Evolutionary conservation across 2,888 invertebrate genomes (phyloP).

Genomic region (Dendrolimus houi): DNA sequence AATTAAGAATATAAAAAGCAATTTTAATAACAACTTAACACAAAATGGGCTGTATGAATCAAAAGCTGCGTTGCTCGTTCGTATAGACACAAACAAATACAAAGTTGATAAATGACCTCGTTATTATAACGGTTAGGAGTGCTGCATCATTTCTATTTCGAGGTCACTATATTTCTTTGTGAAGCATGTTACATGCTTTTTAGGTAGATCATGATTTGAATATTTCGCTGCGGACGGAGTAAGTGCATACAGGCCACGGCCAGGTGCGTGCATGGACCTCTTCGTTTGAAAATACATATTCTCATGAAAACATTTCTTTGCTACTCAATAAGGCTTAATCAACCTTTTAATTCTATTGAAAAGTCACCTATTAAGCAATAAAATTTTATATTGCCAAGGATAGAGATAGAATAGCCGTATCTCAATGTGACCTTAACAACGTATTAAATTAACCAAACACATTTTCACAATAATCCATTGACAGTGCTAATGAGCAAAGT

Average conservation of each 20-base stretch:
- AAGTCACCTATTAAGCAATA: slow-evolving; percentile 28
- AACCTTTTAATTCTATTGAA: slow-evolving; percentile 26
- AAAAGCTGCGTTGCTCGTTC: slow-evolving; percentile 14
- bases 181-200: slow-evolving; percentile 58
- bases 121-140: slow-evolving; percentile 68
- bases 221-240: slow-evolving; percentile 10
- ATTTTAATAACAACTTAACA: neutral
- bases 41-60: neutral
- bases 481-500: slow-evolving; percentile 29
- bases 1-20: neutral
- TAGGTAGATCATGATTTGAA: slow-evolving; percentile 42
- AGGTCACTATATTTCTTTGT: slow-evolving; percentile 61
- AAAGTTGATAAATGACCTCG: slow-evolving; percentile 70
- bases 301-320: neutral
- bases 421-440: slow-evolving; percentile 36
- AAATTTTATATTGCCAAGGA: slow-evolving; percentile 37
- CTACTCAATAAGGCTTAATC: slow-evolving; percentile 38
- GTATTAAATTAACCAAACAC: slow-evolving; percentile 18
- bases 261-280: neutral
- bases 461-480: slow-evolving; percentile 31
- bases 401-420: slow-evolving; percentile 25
- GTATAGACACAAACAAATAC: slow-evolving; percentile 61
- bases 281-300: neutral
- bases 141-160: slow-evolving; percentile 69
- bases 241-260: neutral